phyloP scores from a whole-genome alignment of 2,888 invertebrate species.

The Apoda limacodes region DNA sequence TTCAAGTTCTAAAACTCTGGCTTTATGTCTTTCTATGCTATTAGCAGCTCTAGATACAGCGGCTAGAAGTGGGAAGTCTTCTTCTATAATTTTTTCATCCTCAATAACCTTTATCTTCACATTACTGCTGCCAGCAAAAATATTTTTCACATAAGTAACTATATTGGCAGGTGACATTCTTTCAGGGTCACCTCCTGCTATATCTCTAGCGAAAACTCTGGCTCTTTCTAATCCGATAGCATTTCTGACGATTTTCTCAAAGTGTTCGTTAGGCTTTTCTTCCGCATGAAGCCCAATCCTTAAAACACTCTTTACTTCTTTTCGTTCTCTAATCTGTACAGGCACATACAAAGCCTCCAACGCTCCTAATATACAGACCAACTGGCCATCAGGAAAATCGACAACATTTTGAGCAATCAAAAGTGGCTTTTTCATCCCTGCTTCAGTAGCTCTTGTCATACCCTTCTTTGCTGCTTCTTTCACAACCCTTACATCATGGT shows the following conservation, averaged over 20 bases:
- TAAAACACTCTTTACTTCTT: slow-evolving; percentile 69
- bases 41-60: slow-evolving; percentile 82
- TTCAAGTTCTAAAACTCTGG: slow-evolving; percentile 71
- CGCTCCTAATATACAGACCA: slow-evolving; percentile 87
- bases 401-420: slow-evolving; percentile 76
- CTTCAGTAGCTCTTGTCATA: slow-evolving; percentile 81
- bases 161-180: slow-evolving; percentile 86
- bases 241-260: slow-evolving; percentile 68
- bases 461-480: slow-evolving; percentile 82
- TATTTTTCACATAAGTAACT: slow-evolving; percentile 77
- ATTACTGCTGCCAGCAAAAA: slow-evolving; percentile 70
- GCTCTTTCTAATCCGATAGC: slow-evolving; percentile 76
- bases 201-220: slow-evolving; percentile 62
- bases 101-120: slow-evolving; percentile 74
- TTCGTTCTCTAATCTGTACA: slow-evolving; percentile 78
- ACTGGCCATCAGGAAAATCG: slow-evolving; percentile 78
- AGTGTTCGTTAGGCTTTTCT: slow-evolving; percentile 59
- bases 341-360: slow-evolving; percentile 90
- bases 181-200: slow-evolving; percentile 87
- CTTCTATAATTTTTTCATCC: slow-evolving; percentile 68
- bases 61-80: slow-evolving; percentile 83
- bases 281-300: slow-evolving; percentile 73
- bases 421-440: slow-evolving; percentile 85
- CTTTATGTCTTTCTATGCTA: slow-evolving; percentile 72
- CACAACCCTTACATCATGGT: slow-evolving; percentile 51